Base-by-base conservation (phyloP, 1,140 invertebrate genomes). In the Parasteatoda tepidariorum region DNA sequence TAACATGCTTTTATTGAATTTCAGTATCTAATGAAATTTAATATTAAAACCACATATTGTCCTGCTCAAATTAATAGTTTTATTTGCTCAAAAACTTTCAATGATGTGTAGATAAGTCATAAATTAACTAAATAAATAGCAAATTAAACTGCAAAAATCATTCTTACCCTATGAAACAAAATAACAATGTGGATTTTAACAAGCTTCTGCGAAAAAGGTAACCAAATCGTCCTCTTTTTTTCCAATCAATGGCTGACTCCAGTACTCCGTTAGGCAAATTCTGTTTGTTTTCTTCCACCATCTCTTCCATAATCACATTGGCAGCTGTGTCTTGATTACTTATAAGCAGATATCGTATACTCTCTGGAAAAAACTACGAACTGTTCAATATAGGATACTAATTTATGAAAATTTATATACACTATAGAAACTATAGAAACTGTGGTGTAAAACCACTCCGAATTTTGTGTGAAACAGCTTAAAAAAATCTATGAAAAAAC, bases 361-460 rank as follows among this genome's bases (percentile, higher is more conserved):
- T 75, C 31, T 75, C 73, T 7, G 73, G 73, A n/a, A 61, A 75
- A 1, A 34, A 75, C 73, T 75, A 18, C 7, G 18, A 34, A 48
- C 18, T 2, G 9, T 4, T 48, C 38, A 48, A 48, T 13, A 48
- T 2, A 4, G 18, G 18, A 48, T 48, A 4, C 18, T 48, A 13
- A 13, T 13, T 48, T 48, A 2, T 48, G 18, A 48, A 48, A 2
- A 48, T n/a, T n/a, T n/a, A n/a, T n/a, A n/a, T n/a, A n/a, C n/a
- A n/a, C n/a, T n/a, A n/a, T n/a, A n/a, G n/a, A n/a, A n/a, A n/a
- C n/a, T n/a, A n/a, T n/a, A n/a, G n/a, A n/a, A n/a, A n/a, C n/a
- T n/a, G n/a, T n/a, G n/a, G n/a, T n/a, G n/a, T n/a, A n/a, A n/a
- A n/a, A n/a, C n/a, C n/a, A n/a, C n/a, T n/a, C n/a, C n/a, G n/a